Evolutionary conservation across 2,797 vertebrate species (phyloP).

Genomic region (Calcarius lapponicus): DNA sequence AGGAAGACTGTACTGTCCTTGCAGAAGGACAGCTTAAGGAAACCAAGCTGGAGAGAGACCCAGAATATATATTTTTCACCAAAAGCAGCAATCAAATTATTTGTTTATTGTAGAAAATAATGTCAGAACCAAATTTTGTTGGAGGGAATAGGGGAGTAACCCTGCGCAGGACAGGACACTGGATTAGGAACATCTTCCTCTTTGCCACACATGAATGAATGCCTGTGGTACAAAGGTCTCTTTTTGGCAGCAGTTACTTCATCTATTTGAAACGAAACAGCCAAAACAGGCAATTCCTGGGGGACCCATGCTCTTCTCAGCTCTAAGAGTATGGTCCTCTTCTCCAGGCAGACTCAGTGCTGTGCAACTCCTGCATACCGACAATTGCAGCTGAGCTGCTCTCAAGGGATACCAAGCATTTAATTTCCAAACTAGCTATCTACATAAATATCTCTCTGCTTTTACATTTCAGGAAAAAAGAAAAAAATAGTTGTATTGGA

Average conservation of each 20-base stretch:
- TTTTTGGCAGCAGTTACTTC: neutral
- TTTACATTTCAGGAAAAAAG: neutral
- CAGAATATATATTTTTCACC: neutral
- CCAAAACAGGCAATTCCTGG: neutral
- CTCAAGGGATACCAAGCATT: neutral
- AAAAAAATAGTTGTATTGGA: neutral
- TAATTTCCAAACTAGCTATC: neutral
- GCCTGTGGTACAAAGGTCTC: neutral
- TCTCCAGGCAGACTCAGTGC: neutral
- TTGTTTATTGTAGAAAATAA: neutral
- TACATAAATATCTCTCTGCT: neutral
- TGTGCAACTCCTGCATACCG: neutral
- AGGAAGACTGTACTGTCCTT: neutral
- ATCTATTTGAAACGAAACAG: neutral
- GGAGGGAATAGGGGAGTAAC: neutral
- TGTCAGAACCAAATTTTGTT: neutral
- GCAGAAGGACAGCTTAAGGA: neutral
- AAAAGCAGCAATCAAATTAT: neutral
- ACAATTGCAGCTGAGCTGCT: neutral
- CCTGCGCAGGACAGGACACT: neutral
- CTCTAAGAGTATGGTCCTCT: rapidly evolving
- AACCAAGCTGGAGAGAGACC: neutral
- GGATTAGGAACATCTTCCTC: neutral
- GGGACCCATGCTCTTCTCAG: neutral
- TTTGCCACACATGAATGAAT: neutral